A percentile compares a stretch with the other conserved stretches of the same genome.
phyloP scores from a whole-genome alignment of 2,113 vertebrate species.

The Gavialis gangeticus region DNA sequence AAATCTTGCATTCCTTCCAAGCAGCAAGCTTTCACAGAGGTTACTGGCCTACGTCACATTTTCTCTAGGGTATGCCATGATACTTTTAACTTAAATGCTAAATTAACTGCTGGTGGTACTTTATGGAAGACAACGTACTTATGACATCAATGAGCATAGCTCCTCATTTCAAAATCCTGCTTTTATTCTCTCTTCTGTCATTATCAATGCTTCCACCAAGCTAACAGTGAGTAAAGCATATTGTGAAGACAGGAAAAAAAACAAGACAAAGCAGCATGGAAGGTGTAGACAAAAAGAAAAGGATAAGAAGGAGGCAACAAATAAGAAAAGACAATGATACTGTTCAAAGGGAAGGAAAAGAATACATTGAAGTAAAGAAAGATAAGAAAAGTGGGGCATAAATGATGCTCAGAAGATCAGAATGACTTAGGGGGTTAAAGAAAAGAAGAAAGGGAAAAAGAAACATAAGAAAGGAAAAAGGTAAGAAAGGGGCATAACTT shows the following conservation, averaged over 20 bases:
- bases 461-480: not conserved
- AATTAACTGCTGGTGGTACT: conserved; percentile 35
- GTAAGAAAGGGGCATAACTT: not conserved
- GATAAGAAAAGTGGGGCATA: not conserved
- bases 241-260: not conserved
- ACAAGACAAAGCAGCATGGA: not conserved
- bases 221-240: not conserved
- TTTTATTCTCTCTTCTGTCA: not conserved
- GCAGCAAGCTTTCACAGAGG: conserved; percentile 33
- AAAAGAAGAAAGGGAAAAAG: not conserved
- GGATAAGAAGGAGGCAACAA: not conserved
- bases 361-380: not conserved
- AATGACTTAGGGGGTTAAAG: not conserved
- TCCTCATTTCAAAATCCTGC: not conserved
- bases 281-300: not conserved
- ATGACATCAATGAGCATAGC: conserved; percentile 2
- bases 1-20: not conserved
- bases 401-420: not conserved
- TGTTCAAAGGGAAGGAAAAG: not conserved
- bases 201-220: not conserved
- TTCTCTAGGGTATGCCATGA: conserved; percentile 26
- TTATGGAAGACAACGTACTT: conserved; percentile 18
- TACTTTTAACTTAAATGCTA: conserved; percentile 19
- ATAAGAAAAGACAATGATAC: not conserved
- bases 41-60: conserved; percentile 32